Evolutionary conservation across 2,113 vertebrate species (phyloP).

Genomic region (Mola mola): DNA sequence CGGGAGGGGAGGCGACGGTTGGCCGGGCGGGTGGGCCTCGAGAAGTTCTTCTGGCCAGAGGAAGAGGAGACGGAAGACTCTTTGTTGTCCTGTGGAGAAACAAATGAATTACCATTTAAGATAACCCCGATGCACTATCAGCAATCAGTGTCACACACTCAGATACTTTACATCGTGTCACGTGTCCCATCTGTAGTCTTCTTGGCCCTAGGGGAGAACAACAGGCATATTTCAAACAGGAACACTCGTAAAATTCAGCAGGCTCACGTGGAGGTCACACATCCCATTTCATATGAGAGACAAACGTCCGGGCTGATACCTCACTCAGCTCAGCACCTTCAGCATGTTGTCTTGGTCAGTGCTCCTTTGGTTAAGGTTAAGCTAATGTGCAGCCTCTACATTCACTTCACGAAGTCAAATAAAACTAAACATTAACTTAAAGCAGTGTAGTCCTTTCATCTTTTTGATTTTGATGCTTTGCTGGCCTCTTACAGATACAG

Average conservation of each 20-base stretch:
- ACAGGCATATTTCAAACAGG: slow-evolving; percentile 72
- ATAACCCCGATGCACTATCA: slow-evolving; percentile 55
- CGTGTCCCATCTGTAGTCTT: slow-evolving; percentile 70
- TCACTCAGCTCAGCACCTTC: background rate
- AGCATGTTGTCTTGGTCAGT: slow-evolving; percentile 9
- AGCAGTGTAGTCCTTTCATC: slow-evolving; percentile 50
- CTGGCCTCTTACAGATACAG: slow-evolving; percentile 63
- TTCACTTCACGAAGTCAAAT: slow-evolving; percentile 44
- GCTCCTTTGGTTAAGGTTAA: slow-evolving; percentile 9
- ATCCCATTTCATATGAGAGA: background rate
- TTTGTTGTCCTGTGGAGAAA: slow-evolving; percentile 70
- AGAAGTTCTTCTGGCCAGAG: slow-evolving; percentile 86
- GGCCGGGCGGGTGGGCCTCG: slow-evolving; percentile 89
- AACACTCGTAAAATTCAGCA: slow-evolving; percentile 37
- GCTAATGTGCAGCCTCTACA: slow-evolving; percentile 7
- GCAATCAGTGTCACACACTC: slow-evolving; percentile 36
- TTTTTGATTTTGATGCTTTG: slow-evolving; percentile 38
- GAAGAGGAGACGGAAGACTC: slow-evolving; percentile 50
- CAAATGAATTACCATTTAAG: slow-evolving; percentile 71
- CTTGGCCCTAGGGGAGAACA: slow-evolving; percentile 66
- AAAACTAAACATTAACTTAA: slow-evolving; percentile 56
- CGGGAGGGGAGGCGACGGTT: slow-evolving; percentile 91
- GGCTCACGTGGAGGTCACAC: slow-evolving; percentile 32
- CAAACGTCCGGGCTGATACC: slow-evolving; percentile 13
- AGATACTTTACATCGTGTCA: slow-evolving; percentile 77